Evolutionary conservation across 30 jellyfish, hydroid and myxozoan genomes (phyloP), one percentile per base, ranked within the genome.

Genomic region (Phacellophora camtschatica): DNA sequence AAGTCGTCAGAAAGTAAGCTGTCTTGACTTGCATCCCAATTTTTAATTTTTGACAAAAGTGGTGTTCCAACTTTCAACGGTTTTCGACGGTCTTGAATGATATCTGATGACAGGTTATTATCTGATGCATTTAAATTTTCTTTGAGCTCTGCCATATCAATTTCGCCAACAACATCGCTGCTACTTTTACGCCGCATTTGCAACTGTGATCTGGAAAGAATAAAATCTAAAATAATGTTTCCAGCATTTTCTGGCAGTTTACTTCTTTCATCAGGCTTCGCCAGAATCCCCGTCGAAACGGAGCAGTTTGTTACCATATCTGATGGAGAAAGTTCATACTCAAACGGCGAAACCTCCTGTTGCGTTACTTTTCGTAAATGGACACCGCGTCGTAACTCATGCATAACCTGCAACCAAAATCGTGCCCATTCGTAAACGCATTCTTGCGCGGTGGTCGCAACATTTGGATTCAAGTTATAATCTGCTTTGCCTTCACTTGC

Each of bases 401-500:
- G 84, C 98, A 90, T 90, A 0, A 90, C 98, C 33, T 74, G 82
- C 77, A 90, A 33, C 98, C 98, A 90, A 19, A 90, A 58, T 11
- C 84, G 69, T 13, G 98, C 96, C 98, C 98, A 90, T 27, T 89
- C 95, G 31, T 89, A 61, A n/a, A 89, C 87, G 56, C 89, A 89
- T 35, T 64, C 83, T 50, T 81, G 80, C 50, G 97, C 95, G 15
- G 90, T 77, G 74, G 22, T 46, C 8, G 90, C 90, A 2, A 58
- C 90, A 45, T 82, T 68, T 19, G 82, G 95, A 12, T 55, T 58
- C 78, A 77, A 78, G 41, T 27, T 69, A n/a, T 22, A 62, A 1
- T 15, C 24, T 23, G 56, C 95, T 24, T 53, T 45, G 9, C 73
- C 41, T 25, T 62, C 85, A 53, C 88, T 78, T 2, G 84, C 88